These are phyloP conservation scores for Coleophora flavipennella DNA, from an alignment of 2,888 invertebrate genomes.

Conservation along the genomic window DNA sequence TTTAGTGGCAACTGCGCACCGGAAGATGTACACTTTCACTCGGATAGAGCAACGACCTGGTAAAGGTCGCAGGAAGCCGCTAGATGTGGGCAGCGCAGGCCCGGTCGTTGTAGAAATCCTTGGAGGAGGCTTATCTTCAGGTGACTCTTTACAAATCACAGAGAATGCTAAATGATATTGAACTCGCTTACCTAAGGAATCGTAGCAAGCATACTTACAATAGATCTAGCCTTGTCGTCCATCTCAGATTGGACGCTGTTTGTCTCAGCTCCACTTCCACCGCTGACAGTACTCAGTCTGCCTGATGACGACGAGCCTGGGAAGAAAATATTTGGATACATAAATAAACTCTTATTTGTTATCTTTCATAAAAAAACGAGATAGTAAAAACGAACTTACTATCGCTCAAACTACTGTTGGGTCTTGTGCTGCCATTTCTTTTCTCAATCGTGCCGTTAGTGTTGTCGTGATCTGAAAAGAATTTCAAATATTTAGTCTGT, in stretches of 20 bases:
- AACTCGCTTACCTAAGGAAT: too few species aligned
- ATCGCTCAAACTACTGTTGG: conserved; percentile 63
- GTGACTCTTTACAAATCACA: too few species aligned
- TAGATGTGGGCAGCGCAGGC: too few species aligned
- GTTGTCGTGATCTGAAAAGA: conserved; percentile 42
- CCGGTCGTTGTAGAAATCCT: too few species aligned
- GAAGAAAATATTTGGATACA: too few species aligned
- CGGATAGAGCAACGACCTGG: too few species aligned
- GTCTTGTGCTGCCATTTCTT: conserved; percentile 57
- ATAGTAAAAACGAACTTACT: conserved; percentile 36
- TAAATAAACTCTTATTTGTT: too few species aligned
- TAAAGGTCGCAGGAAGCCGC: too few species aligned
- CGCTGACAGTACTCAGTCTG: conserved; percentile 86
- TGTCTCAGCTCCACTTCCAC: conserved; percentile 83
- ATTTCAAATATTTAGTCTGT: background rate
- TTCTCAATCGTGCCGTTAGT: conserved; percentile 55
- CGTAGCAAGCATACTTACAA: conserved; percentile 37
- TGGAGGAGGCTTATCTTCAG: too few species aligned
- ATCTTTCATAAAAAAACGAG: background rate
- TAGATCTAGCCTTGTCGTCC: conserved; percentile 77
- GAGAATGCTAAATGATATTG: too few species aligned
- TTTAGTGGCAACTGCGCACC: too few species aligned
- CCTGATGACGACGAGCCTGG: conserved; percentile 86
- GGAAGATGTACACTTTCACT: too few species aligned
- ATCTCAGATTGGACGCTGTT: conserved; percentile 89